Percentiles rank a stretch among this genome's conserved stretches.
These are phyloP conservation scores for Echiichthys vipera DNA, from an alignment of 2,797 vertebrate species.

Conservation along the genomic window DNA sequence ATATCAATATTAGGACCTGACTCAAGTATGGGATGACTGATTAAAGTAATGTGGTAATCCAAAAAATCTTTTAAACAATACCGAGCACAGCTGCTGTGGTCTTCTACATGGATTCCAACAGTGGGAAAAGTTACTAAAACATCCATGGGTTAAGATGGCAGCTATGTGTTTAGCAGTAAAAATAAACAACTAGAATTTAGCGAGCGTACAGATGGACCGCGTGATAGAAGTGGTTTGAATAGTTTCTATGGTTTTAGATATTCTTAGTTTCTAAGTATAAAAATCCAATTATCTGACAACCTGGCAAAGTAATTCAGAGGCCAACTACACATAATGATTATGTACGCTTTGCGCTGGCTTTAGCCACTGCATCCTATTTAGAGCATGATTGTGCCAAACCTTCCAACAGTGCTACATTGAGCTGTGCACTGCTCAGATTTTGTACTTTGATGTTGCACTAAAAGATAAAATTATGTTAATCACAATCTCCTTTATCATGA, in stretches of 20 bases:
- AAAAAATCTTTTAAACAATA: slow-evolving; percentile 14
- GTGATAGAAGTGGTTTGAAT: background rate
- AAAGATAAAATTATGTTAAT: background rate
- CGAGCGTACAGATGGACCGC: background rate
- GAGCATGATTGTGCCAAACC: too few species aligned
- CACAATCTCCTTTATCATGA: background rate
- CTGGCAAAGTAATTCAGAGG: too few species aligned
- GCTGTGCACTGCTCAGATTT: background rate
- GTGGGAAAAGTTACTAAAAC: background rate
- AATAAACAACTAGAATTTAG: background rate
- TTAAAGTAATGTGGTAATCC: slow-evolving; percentile 19
- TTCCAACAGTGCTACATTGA: background rate
- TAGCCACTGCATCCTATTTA: background rate
- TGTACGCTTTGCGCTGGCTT: background rate
- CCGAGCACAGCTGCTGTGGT: background rate
- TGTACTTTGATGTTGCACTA: background rate
- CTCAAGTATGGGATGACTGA: slow-evolving; percentile 10
- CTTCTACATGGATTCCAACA: background rate
- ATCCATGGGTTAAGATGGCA: background rate
- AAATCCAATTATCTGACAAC: background rate
- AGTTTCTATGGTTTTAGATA: background rate
- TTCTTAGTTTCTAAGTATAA: background rate
- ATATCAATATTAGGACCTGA: slow-evolving; percentile 1
- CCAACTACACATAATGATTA: background rate
- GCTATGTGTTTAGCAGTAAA: background rate